phyloP scores from a whole-genome alignment of 2,113 vertebrate species.

The Leptobrachium ailaonicum region DNA sequence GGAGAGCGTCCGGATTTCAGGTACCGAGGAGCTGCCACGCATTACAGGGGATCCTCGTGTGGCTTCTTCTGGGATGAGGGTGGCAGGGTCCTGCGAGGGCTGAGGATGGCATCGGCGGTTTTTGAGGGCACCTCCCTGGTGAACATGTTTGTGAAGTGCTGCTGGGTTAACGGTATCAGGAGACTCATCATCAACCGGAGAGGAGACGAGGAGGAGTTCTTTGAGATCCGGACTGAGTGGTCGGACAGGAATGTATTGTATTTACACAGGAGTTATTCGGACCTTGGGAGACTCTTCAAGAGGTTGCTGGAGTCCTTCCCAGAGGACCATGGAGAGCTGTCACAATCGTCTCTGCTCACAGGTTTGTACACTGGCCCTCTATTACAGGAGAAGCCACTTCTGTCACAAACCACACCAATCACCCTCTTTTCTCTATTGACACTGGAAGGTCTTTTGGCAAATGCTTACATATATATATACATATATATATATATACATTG shows the following conservation, averaged over 20 bases:
- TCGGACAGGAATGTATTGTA: conserved; percentile 94
- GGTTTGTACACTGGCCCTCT: conserved; percentile 67
- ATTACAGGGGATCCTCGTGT: conserved; percentile 11
- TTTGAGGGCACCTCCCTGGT: conserved; percentile 95
- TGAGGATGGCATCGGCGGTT: conserved; percentile 90
- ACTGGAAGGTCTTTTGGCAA: too few relatives aligned
- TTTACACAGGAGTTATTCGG: conserved; percentile 88
- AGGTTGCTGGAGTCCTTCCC: conserved; percentile 87
- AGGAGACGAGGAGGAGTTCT: conserved; percentile 93
- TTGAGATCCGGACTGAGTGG: conserved; percentile 95
- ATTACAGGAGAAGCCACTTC: background rate
- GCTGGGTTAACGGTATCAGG: conserved; percentile 95
- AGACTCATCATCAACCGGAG: conserved; percentile 84
- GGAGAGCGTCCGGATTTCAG: background rate
- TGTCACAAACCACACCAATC: too few relatives aligned
- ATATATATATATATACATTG: too few relatives aligned
- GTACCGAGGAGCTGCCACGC: background rate
- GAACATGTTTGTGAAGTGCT: conserved; percentile 96
- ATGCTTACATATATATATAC: too few relatives aligned
- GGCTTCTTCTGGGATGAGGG: conserved; percentile 57
- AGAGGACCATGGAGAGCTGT: conserved; percentile 81
- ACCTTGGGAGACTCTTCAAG: conserved; percentile 82
- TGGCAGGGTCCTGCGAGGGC: conserved; percentile 49
- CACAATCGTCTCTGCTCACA: conserved; percentile 81
- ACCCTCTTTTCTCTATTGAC: too few relatives aligned